phyloP scores from a whole-genome alignment of 2,113 vertebrate species.

The Gila orcuttii region DNA sequence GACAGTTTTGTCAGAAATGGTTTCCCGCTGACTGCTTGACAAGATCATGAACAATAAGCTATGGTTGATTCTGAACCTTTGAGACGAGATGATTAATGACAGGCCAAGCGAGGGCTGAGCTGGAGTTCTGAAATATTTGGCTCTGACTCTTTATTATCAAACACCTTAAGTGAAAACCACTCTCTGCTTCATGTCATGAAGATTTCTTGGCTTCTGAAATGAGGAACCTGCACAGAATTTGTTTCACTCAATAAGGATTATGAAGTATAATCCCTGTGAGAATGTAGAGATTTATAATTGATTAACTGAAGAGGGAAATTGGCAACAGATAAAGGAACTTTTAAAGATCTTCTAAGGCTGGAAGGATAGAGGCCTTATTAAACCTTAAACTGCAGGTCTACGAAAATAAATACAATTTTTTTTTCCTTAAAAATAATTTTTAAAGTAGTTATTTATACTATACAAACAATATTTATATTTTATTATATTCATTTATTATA shows the following conservation, averaged over 20 bases:
- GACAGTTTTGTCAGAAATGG: slow-evolving; percentile 54
- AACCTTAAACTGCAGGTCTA: neutral
- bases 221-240: neutral
- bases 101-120: neutral
- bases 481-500: neutral
- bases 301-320: neutral
- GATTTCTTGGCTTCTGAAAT: slow-evolving; percentile 15
- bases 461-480: neutral
- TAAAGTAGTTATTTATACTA: neutral
- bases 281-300: slow-evolving; percentile 2
- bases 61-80: slow-evolving; percentile 42
- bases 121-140: neutral
- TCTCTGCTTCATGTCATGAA: neutral
- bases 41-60: slow-evolving; percentile 41
- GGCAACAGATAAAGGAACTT: neutral
- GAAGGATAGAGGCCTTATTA: neutral
- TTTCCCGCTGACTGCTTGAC: slow-evolving; percentile 46
- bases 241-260: slow-evolving; percentile 7
- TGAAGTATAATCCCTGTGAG: slow-evolving; percentile 15
- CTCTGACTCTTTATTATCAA: slow-evolving; percentile 36
- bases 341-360: neutral
- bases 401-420: neutral
- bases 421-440: neutral
- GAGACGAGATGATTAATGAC: slow-evolving; percentile 51
- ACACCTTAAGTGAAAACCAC: slow-evolving; percentile 7